Evolutionary conservation across 2,797 vertebrate species (phyloP).

Genomic region (Sebastolobus alascanus): DNA sequence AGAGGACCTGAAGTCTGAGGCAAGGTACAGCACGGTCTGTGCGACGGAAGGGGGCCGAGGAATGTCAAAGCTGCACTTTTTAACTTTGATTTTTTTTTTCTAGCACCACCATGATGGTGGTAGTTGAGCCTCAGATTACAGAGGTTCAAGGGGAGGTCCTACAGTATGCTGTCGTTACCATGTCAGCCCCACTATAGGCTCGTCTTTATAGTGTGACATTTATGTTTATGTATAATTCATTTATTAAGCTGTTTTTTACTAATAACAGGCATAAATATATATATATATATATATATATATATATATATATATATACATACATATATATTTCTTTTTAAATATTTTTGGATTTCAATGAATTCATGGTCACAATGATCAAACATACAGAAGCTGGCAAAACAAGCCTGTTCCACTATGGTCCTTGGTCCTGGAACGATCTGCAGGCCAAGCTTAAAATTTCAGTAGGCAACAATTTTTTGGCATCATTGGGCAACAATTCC

Average conservation of each 20-base stretch:
- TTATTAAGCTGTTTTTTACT: background rate
- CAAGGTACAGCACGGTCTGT: background rate
- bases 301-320: too few species aligned
- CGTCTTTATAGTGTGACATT: background rate
- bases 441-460: too few species aligned
- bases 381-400: too few species aligned
- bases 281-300: too few species aligned
- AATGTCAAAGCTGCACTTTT: slow-evolving; percentile 63
- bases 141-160: slow-evolving; percentile 88
- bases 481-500: too few species aligned
- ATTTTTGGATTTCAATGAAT: background rate
- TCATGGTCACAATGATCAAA: background rate
- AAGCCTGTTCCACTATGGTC: too few species aligned
- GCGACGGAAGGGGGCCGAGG: slow-evolving; percentile 32
- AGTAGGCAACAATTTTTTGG: too few species aligned
- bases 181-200: slow-evolving; percentile 79
- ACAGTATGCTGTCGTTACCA: slow-evolving; percentile 81
- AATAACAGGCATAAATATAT: background rate
- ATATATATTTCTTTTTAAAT: too few species aligned
- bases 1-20: slow-evolving; percentile 28
- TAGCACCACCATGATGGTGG: slow-evolving; percentile 73
- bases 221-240: background rate
- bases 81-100: slow-evolving; percentile 28
- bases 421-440: too few species aligned
- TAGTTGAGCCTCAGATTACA: slow-evolving; percentile 88